These are phyloP conservation scores for Mus pahari DNA, from an alignment of 2,113 vertebrate genomes.

Conservation along the genomic window DNA sequence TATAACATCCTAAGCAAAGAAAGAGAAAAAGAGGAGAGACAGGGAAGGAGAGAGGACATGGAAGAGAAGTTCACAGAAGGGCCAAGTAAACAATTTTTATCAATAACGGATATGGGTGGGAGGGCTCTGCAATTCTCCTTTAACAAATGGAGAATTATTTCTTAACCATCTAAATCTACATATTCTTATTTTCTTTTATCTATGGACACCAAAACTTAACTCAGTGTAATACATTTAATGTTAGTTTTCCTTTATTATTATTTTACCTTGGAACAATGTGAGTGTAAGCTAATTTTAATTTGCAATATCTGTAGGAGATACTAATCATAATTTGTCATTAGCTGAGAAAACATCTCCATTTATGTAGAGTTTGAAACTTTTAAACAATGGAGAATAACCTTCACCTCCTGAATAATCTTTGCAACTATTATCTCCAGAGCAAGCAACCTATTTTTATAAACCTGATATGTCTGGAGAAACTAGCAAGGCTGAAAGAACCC, in stretches of 20 bases:
- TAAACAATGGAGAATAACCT: constrained; percentile 25
- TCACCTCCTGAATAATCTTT: not conserved
- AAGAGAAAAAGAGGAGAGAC: no score
- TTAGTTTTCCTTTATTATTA: not conserved
- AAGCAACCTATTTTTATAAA: not conserved
- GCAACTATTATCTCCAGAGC: not conserved
- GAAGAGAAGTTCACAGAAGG: rapidly evolving
- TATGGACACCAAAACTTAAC: not conserved
- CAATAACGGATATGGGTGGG: not conserved
- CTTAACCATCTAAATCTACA: constrained; percentile 10
- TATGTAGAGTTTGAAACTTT: constrained; percentile 34
- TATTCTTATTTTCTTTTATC: not conserved
- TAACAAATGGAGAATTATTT: not conserved
- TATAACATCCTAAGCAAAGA: no score
- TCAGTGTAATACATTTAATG: not conserved
- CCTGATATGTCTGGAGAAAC: not conserved
- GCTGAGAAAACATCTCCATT: constrained; percentile 47
- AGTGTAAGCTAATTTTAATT: not conserved
- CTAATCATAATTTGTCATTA: constrained; percentile 23
- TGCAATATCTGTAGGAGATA: not conserved
- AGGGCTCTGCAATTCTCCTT: not conserved
- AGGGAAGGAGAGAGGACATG: not conserved
- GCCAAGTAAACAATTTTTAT: not conserved
- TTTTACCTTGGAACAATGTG: not conserved
- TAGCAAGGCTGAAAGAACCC: constrained; percentile 1